These are phyloP conservation scores for Apodemus sylvaticus DNA, from an alignment of 2,113 vertebrate genomes.

Conservation along the genomic window DNA sequence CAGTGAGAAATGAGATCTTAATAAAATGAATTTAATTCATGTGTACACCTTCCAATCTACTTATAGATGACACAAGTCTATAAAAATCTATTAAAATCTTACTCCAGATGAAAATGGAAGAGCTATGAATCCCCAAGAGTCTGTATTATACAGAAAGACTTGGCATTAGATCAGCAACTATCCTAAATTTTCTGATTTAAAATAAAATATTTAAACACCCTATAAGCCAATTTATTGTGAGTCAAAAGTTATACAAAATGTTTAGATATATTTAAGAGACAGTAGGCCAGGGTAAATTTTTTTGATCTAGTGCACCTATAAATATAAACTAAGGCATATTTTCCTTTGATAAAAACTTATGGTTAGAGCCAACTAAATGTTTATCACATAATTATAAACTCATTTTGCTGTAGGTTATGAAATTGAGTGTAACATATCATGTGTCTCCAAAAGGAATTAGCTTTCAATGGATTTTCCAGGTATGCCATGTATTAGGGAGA, in stretches of 20 bases:
- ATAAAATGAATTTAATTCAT: slow-evolving; percentile 28
- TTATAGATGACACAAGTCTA: background rate
- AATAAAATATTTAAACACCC: background rate
- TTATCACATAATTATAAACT: background rate
- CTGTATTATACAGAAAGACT: background rate
- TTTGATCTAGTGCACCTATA: background rate
- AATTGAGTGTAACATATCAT: background rate
- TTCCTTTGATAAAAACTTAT: background rate
- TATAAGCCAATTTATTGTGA: background rate
- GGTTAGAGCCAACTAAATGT: background rate
- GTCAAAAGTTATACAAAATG: background rate
- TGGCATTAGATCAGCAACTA: background rate
- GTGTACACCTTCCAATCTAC: background rate
- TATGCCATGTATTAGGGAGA: background rate
- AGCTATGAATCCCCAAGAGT: background rate
- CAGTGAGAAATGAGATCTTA: background rate
- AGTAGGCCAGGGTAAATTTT: background rate
- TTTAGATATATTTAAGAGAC: background rate
- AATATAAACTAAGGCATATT: slow-evolving; percentile 24
- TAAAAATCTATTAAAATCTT: background rate
- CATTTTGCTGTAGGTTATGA: background rate
- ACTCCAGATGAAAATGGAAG: background rate
- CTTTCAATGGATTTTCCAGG: background rate
- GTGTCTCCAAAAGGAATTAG: background rate
- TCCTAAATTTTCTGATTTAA: background rate